Evolutionary conservation across 2,888 invertebrate genomes (phyloP), one percentile per base, ranked within the genome.

Genomic region (Hyposoter didymator): DNA sequence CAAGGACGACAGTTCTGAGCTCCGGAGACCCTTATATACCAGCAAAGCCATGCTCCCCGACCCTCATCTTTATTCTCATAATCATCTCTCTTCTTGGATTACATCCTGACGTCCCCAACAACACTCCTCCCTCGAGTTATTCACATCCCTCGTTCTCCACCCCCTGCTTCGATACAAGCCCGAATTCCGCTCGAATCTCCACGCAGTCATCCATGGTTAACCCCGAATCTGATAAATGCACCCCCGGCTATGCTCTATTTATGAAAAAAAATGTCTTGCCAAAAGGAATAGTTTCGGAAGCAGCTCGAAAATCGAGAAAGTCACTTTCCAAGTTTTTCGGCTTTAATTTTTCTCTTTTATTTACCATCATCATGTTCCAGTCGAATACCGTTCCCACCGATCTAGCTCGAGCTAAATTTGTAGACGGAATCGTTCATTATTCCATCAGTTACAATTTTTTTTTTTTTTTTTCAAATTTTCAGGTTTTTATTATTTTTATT

Each of bases 151-250:
- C 55, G 55, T 66, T 64, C 59, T 67, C 22, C 67, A 59, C 64
- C 80, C 55, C 66, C 70, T 45, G 39, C 39, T 66, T 10, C 67
- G 17, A 80, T 73, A 47, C 52, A 76, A 67, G 45, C 76, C 67
- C 82, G 75, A 83, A 80, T 85, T 83, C 80, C 79, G 74, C 79
- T 83, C 85, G 83, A 73, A 83, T 83, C 55, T 28, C 55, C 72
- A 49, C 73, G 32, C 76, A 62, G 80, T 78, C 67, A 74, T 80
- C 76, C 76, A 19, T 64, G 14, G 52, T 79, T 78, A 83, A 85
- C 73, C 67, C 49, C 19, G 59, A 49, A 73, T 32, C 69, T 73
- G 83, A 85, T 83, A 85, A 85, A 85, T 55, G 62, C 66, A 52
- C 45, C 66, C 52, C 45, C 14, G 4, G 14, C 43, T 14, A 69